A percentile compares a stretch with the other conserved stretches of the same genome.
These are phyloP conservation scores for Tortrix viridana DNA, from an alignment of 2,888 invertebrate species.

Conservation along the genomic window DNA sequence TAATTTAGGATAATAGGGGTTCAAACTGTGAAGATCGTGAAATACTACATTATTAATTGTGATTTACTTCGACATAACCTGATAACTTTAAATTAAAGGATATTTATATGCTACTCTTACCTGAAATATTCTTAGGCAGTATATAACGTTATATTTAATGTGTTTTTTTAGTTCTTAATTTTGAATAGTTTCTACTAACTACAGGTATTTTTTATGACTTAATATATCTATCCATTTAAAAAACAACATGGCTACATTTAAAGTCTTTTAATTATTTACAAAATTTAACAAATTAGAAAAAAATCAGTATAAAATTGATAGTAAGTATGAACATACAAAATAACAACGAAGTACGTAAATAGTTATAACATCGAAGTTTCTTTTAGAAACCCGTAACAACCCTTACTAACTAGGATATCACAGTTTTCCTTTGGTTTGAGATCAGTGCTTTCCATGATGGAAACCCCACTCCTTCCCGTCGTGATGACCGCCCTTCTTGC, in stretches of 20 bases:
- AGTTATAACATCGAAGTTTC: constrained; percentile 20
- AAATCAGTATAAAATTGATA: constrained; percentile 7
- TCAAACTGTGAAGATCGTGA: constrained; percentile 23
- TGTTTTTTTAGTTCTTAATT: too few species aligned
- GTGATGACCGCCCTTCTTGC: constrained; percentile 77
- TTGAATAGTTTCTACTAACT: too few species aligned
- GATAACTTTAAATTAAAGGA: constrained; percentile 9
- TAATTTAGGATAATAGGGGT: constrained; percentile 22
- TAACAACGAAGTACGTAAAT: constrained; percentile 18
- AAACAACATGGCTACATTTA: neutral
- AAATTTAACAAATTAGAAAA: constrained; percentile 13
- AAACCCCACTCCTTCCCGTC: constrained; percentile 77
- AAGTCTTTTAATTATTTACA: constrained; percentile 31
- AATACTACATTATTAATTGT: constrained; percentile 25
- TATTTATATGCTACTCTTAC: too few species aligned
- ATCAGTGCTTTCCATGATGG: constrained; percentile 78
- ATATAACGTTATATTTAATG: too few species aligned
- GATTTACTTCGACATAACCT: constrained; percentile 18
- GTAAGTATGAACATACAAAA: neutral
- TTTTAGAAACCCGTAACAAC: constrained; percentile 18
- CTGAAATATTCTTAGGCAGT: too few species aligned
- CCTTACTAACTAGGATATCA: constrained; percentile 57
- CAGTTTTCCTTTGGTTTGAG: constrained; percentile 57
- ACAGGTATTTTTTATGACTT: too few species aligned
- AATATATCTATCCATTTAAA: neutral